A percentile compares a stretch with the other conserved stretches of the same genome.
Conservation (phyloP, 1,140 invertebrate species). For the Drosophila pectinifera region DNA sequence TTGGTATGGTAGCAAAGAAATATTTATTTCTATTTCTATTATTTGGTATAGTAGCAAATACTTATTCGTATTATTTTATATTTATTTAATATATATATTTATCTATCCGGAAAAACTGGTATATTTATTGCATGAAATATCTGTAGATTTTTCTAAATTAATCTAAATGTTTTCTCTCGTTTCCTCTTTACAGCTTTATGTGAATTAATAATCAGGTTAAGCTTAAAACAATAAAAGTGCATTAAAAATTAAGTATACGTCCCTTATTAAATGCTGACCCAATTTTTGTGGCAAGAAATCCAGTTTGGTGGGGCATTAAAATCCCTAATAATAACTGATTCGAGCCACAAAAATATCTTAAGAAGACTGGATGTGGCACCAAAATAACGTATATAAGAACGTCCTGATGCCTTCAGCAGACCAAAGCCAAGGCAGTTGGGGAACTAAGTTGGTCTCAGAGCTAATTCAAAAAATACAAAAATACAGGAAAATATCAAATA, state of each 20-base stretch:
- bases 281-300: slow-evolving; percentile 15
- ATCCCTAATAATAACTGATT: slow-evolving; percentile 4
- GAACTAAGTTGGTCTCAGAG: slow-evolving; percentile 13
- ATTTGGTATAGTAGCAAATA: too few species aligned
- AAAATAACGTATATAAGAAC: slow-evolving; percentile 44
- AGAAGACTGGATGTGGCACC: background rate
- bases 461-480: background rate
- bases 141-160: background rate
- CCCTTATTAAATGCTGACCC: slow-evolving; percentile 45
- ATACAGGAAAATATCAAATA: background rate
- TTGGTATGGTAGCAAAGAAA: too few species aligned
- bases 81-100: too few species aligned
- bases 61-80: too few species aligned
- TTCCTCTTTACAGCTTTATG: too few species aligned
- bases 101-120: too few species aligned
- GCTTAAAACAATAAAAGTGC: background rate
- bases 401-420: background rate
- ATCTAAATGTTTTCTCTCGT: too few species aligned
- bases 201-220: background rate
- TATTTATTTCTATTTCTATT: too few species aligned
- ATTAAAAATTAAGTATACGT: background rate
- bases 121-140: too few species aligned
- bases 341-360: background rate
- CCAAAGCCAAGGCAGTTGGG: slow-evolving; percentile 2
- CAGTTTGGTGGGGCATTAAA: slow-evolving; percentile 4